Base-by-base conservation (phyloP, 37 sponge, comb jelly and placozoan genomes). In the Axinella damicornis region DNA sequence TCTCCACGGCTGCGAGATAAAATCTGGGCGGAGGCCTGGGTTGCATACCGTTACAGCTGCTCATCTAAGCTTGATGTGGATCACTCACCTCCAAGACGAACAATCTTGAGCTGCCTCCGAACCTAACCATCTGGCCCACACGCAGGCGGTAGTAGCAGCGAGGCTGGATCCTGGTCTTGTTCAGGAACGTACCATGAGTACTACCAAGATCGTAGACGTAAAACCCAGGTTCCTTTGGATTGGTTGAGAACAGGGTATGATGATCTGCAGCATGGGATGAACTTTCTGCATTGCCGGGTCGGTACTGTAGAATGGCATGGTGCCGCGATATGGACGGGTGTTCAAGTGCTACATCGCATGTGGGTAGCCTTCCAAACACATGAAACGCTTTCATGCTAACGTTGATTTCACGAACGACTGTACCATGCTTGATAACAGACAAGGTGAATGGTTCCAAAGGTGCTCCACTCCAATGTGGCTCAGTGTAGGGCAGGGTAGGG, bases 251-350 rank as follows among this genome's bases (percentile, higher is more conserved):
- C 39, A 53, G 22, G 4, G 60, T 69, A 24, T 24, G 54, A 34
- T 24, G 32, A 36, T 56, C 75, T 18, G 0, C 34, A 55, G 22
- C 34, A 35, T 34, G n/a, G n/a, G 73, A 28, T 18, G 36, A 32
- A 9, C 39, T 46, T 16, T 57, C 53, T 27, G 20, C 39, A 46
- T 15, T 57, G 12, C 16, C 35, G 24, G 95, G 92, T 41, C 88
- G 74, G 76, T 90, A 91, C 80, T 98, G 99, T 35, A 98, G 59
- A 11, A 98, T 83, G 53, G 99, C 97, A 81, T 98, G 99, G 75
- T 93, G 85, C 20, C 99, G 83, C 5, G 99, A 98, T 53, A 96
- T 91, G 25, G 97, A 93, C 17, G 97, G 97, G 57, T 98, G 99
- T 35, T 94, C 95, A 78, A 96, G 53, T 22, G 61, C 59, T 2